A percentile compares a stretch with the other conserved stretches of the same genome.
These are phyloP conservation scores for Drosophila glabriapex DNA, from an alignment of 2,888 invertebrate species.

Conservation along the genomic window DNA sequence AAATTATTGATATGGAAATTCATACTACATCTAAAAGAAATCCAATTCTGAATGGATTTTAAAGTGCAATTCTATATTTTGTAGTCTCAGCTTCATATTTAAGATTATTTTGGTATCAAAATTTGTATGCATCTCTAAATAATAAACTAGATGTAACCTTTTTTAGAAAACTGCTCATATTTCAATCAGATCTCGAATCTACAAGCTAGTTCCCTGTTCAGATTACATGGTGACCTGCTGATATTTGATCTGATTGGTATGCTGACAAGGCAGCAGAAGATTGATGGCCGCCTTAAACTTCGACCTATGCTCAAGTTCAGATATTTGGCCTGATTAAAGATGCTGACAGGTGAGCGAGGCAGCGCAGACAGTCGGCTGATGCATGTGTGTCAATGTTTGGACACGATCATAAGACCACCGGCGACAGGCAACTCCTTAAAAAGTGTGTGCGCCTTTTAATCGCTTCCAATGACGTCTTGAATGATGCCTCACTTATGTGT, in stretches of 20 bases:
- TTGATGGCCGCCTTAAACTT: constrained; percentile 46
- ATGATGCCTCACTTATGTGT: constrained; percentile 80
- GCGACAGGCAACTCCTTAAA: constrained; percentile 66
- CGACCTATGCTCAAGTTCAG: constrained; percentile 22
- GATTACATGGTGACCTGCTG: constrained; percentile 40
- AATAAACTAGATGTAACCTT: neutral
- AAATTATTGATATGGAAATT: neutral
- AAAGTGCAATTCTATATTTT: neutral
- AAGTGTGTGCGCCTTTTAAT: constrained; percentile 70
- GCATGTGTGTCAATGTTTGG: constrained; percentile 49
- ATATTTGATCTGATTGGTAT: constrained; percentile 47
- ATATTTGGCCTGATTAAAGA: constrained; percentile 67
- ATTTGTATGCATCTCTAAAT: neutral
- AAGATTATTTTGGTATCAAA: neutral
- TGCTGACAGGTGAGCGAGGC: constrained; percentile 67
- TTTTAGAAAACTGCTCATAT: neutral
- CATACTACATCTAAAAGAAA: neutral
- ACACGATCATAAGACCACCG: constrained; percentile 63
- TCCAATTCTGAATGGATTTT: neutral
- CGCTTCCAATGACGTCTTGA: constrained; percentile 74
- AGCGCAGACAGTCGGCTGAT: constrained; percentile 12
- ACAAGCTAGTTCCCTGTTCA: constrained; percentile 20
- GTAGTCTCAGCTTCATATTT: neutral
- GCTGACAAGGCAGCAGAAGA: constrained; percentile 46
- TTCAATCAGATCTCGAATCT: constrained; percentile 23